phyloP scores from a whole-genome alignment of 2,113 vertebrate species.

The Colius striatus region DNA sequence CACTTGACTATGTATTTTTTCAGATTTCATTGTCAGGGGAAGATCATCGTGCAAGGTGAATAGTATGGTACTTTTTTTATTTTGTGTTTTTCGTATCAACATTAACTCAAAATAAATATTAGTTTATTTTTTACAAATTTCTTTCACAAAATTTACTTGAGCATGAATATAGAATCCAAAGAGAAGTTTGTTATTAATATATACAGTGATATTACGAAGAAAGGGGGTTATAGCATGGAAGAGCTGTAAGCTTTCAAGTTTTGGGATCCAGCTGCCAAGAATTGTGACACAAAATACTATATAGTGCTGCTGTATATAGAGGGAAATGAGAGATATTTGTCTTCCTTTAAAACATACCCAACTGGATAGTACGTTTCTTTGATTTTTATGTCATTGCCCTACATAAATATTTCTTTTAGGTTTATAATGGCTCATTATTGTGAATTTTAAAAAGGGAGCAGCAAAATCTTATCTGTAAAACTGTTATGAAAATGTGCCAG shows the following conservation, averaged over 20 bases:
- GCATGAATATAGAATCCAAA: not conserved
- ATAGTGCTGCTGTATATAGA: not conserved
- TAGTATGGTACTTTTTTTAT: not conserved
- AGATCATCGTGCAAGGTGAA: not conserved
- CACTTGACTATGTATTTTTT: not conserved
- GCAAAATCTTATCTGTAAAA: fast-evolving
- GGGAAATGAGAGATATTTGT: not conserved
- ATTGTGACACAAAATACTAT: not conserved
- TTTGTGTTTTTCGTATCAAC: not conserved
- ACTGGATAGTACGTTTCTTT: not conserved
- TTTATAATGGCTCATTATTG: not conserved
- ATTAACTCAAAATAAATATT: not conserved
- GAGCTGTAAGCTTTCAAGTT: not conserved
- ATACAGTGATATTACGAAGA: not conserved
- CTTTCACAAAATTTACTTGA: not conserved
- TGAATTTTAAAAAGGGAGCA: not conserved
- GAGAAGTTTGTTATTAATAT: not conserved
- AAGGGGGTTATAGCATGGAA: not conserved
- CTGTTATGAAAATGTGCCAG: not conserved
- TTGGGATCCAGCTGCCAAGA: not conserved
- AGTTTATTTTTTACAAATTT: not conserved
- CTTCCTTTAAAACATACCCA: not conserved
- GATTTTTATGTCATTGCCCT: not conserved
- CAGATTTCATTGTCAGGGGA: not conserved
- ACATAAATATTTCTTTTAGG: not conserved